A percentile compares a stretch with the other conserved stretches of the same genome.
These are phyloP conservation scores for Pteronotus mesoamericanus DNA, from an alignment of 2,797 vertebrate genomes.

Conservation along the genomic window DNA sequence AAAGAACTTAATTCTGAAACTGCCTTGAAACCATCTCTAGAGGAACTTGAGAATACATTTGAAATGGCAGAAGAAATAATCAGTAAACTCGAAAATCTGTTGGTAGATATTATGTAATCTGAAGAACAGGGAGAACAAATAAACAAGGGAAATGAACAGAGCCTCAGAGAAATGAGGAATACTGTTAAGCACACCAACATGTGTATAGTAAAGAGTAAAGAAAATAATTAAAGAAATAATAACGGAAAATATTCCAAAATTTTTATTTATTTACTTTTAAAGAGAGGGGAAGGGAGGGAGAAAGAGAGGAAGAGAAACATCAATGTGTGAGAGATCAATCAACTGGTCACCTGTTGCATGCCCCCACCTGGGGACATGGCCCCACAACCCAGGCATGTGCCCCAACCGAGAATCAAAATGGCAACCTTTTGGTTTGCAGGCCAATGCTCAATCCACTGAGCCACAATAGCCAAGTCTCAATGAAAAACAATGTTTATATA, in stretches of 20 bases:
- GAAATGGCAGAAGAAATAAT: neutral
- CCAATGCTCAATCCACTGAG: too few species aligned
- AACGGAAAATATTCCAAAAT: neutral
- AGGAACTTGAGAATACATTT: neutral
- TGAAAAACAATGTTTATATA: neutral
- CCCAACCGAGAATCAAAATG: too few species aligned
- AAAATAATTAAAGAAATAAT: neutral
- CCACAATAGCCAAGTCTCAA: neutral
- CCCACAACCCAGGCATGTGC: too few species aligned
- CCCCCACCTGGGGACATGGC: too few species aligned
- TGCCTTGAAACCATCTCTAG: neutral
- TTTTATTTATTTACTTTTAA: too few species aligned
- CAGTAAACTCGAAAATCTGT: neutral
- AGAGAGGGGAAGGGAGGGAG: too few species aligned
- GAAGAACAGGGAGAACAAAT: neutral
- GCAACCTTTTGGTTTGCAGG: too few species aligned
- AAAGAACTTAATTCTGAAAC: neutral
- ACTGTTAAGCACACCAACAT: neutral
- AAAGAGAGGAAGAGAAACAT: too few species aligned
- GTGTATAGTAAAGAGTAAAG: neutral
- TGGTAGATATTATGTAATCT: neutral
- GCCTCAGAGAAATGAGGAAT: neutral
- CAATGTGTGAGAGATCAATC: too few species aligned
- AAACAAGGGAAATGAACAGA: neutral
- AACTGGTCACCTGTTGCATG: too few species aligned